A percentile compares a stretch with the other conserved stretches of the same genome.
Conservation (phyloP, 2,113 vertebrate genomes). For the Dolichotis patagonum region DNA sequence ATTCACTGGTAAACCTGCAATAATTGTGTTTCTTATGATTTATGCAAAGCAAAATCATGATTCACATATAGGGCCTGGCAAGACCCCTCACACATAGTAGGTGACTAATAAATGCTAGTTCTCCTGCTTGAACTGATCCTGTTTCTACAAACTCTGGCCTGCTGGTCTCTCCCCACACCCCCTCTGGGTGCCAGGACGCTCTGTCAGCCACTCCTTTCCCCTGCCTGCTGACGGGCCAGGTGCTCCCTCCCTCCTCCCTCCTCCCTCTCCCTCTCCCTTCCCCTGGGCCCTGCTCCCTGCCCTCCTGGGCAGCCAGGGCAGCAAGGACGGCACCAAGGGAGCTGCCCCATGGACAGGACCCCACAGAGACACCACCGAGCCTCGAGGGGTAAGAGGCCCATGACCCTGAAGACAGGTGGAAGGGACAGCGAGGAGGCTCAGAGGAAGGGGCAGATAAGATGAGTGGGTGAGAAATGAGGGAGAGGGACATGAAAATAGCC, state of each 20-base stretch:
- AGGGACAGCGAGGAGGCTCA: background rate
- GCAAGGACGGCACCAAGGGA: constrained; percentile 79
- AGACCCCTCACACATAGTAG: background rate
- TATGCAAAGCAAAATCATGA: background rate
- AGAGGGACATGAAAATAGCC: background rate
- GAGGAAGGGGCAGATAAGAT: background rate
- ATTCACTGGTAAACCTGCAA: background rate
- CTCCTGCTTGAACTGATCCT: background rate
- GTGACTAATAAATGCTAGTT: background rate
- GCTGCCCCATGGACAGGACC: constrained; percentile 82
- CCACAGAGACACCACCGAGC: constrained; percentile 75
- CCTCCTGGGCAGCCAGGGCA: constrained; percentile 81
- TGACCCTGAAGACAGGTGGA: constrained; percentile 36
- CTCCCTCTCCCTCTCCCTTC: constrained; percentile 71
- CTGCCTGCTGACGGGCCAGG: constrained; percentile 79
- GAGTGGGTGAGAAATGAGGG: background rate
- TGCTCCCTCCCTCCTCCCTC: constrained; percentile 74
- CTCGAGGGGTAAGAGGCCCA: constrained; percentile 73
- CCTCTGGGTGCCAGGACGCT: constrained; percentile 61
- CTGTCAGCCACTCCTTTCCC: constrained; percentile 84
- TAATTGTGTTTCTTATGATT: background rate
- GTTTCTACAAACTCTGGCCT: background rate
- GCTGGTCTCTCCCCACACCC: background rate
- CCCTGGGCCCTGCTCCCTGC: constrained; percentile 80
- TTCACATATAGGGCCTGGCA: background rate